Evolutionary conservation across 1,140 invertebrate species (phyloP).

Genomic region (Temnothorax curvispinosus): DNA sequence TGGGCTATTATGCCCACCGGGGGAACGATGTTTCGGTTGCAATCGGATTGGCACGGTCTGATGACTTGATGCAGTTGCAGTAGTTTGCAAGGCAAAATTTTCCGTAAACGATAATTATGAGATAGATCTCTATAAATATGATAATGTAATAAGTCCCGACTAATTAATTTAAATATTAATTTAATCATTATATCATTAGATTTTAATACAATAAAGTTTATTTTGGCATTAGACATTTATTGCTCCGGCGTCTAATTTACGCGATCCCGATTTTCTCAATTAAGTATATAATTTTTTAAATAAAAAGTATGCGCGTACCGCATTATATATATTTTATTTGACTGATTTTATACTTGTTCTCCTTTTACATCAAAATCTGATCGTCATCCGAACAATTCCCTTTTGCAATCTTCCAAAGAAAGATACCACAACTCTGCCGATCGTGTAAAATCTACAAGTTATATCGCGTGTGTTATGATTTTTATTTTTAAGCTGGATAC

Average conservation of each 20-base stretch:
- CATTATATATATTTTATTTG: background rate
- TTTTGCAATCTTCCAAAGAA: background rate
- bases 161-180: background rate
- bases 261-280: background rate
- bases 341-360: background rate
- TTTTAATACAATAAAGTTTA: background rate
- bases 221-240: background rate
- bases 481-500: slow-evolving; percentile 22
- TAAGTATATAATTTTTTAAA: background rate
- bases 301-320: background rate
- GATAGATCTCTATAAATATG: background rate
- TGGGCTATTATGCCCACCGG: slow-evolving; percentile 28
- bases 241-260: background rate
- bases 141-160: background rate
- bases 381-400: background rate
- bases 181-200: background rate
- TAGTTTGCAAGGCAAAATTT: background rate
- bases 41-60: slow-evolving; percentile 27
- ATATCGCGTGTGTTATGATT: slow-evolving; percentile 1
- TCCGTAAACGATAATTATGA: background rate
- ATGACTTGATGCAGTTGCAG: background rate
- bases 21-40: slow-evolving; percentile 26
- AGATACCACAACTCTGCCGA: background rate
- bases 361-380: background rate
- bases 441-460: background rate